Evolutionary conservation across 2,888 invertebrate genomes (phyloP).

Genomic region (Dryobotodes eremita): DNA sequence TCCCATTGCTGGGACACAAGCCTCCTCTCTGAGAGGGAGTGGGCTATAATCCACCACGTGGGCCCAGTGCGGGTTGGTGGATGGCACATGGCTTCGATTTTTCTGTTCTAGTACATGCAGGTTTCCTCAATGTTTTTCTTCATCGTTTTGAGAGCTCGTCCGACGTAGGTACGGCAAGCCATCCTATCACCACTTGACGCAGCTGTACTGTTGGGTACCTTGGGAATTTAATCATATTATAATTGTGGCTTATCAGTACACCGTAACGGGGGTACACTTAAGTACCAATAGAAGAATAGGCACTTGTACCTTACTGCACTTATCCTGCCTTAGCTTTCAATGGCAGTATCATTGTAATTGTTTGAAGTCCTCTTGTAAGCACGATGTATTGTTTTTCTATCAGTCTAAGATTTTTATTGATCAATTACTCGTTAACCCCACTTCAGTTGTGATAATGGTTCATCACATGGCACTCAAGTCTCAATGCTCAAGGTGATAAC

Average conservation of each 20-base stretch:
- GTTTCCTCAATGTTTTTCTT: not conserved
- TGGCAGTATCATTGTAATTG: not conserved
- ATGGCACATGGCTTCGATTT: not conserved
- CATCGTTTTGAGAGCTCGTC: not conserved
- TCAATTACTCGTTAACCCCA: constrained; percentile 25
- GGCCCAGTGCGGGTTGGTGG: not conserved
- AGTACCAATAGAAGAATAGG: not conserved
- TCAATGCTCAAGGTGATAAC: not conserved
- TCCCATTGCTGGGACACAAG: not conserved
- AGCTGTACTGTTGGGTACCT: no score
- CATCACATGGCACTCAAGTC: not conserved
- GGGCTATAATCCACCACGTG: not conserved
- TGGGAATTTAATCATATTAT: not conserved
- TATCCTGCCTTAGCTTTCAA: not conserved
- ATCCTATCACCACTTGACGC: not conserved
- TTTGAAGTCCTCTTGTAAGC: not conserved
- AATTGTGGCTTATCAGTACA: not conserved
- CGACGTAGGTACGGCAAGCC: no score
- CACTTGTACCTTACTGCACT: not conserved
- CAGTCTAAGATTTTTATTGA: constrained; percentile 18
- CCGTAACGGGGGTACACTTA: not conserved
- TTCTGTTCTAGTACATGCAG: not conserved
- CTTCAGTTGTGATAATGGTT: constrained; percentile 13
- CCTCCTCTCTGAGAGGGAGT: not conserved
- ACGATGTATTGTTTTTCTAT: constrained; percentile 31